These are phyloP conservation scores for Molossus molossus DNA, from an alignment of 2,797 vertebrate species.

Conservation along the genomic window DNA sequence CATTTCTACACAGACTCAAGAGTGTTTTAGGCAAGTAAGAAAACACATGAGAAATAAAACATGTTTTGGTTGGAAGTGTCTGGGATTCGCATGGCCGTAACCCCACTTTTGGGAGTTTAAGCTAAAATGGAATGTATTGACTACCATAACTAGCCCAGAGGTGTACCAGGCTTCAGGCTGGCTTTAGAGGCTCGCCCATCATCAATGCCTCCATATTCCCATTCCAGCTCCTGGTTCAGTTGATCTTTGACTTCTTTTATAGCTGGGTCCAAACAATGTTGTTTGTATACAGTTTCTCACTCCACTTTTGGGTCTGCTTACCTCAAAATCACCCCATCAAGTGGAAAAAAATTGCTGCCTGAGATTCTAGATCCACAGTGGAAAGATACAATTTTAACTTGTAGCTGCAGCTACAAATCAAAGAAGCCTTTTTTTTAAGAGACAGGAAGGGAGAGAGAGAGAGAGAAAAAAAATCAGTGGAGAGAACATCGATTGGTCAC, in stretches of 20 bases:
- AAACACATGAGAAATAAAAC: conserved; percentile 35
- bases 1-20: not conserved
- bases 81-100: not conserved
- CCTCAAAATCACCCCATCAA: not conserved
- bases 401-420: not conserved
- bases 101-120: not conserved
- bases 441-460: too few species aligned
- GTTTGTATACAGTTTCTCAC: not conserved
- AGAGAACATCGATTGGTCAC: too few species aligned
- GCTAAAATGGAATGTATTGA: not conserved
- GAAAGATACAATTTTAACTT: not conserved
- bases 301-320: not conserved
- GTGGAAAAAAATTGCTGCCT: not conserved
- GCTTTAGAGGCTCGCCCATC: not conserved
- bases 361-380: not conserved
- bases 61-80: not conserved
- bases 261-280: not conserved
- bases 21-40: not conserved
- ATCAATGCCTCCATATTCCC: not conserved
- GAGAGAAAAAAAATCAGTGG: too few species aligned
- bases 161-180: not conserved
- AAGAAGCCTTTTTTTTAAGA: too few species aligned
- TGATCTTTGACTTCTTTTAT: conserved; percentile 34
- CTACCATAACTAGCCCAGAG: not conserved
- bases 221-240: not conserved